Conservation (phyloP, 2,113 vertebrate genomes). For the Oxygymnocypris stewartii region DNA sequence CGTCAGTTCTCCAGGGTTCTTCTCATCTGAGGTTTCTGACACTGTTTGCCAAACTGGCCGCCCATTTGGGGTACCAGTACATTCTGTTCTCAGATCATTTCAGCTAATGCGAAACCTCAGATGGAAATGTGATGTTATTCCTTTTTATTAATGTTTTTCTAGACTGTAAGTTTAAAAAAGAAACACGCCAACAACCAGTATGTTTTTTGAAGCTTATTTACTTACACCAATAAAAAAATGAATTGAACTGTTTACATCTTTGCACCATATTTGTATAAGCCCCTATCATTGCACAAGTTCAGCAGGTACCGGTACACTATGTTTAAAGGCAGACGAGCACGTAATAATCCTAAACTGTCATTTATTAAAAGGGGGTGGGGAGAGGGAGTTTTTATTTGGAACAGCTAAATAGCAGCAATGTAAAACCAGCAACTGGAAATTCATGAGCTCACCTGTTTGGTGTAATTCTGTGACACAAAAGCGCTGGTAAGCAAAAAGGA, state of each 20-base stretch:
- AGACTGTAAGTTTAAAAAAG: not conserved
- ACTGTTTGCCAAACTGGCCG: not conserved
- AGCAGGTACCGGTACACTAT: slow-evolving; percentile 13
- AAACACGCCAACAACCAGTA: not conserved
- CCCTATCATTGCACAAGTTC: slow-evolving; percentile 40
- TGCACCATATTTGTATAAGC: slow-evolving; percentile 34
- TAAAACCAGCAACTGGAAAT: slow-evolving; percentile 26
- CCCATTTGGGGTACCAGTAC: slow-evolving; percentile 2
- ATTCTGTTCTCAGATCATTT: not conserved
- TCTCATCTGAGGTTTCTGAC: not conserved
- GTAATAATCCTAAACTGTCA: not conserved
- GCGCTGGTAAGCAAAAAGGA: not conserved
- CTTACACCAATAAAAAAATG: slow-evolving; percentile 48
- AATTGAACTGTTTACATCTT: slow-evolving; percentile 38
- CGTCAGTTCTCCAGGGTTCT: not conserved
- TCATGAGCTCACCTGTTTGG: slow-evolving; percentile 27
- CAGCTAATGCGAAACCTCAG: not conserved
- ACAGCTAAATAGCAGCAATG: slow-evolving; percentile 49
- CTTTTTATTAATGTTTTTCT: not conserved
- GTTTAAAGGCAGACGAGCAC: slow-evolving; percentile 18
- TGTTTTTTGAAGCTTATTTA: slow-evolving; percentile 45
- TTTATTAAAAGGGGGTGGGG: not conserved
- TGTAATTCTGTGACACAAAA: slow-evolving; percentile 10
- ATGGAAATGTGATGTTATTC: not conserved
- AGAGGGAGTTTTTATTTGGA: slow-evolving; percentile 9